Percentiles rank a stretch among this genome's conserved stretches.
phyloP scores from a whole-genome alignment of 2,113 vertebrate species.

The Catharus bicknelli region DNA sequence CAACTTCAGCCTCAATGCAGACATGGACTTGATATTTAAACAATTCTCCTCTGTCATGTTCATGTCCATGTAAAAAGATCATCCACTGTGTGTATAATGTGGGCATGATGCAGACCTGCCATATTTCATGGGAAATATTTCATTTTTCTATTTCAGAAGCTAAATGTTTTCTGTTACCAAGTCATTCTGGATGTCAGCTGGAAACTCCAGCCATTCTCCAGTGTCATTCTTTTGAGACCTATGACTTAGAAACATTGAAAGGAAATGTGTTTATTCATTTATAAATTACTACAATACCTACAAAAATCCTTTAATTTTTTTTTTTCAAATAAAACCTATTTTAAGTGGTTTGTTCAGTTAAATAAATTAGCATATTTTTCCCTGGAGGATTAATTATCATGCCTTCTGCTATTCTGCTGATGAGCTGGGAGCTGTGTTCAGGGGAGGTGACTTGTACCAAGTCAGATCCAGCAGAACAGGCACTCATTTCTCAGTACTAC shows the following conservation, averaged over 20 bases:
- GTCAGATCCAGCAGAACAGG: background rate
- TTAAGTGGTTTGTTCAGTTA: background rate
- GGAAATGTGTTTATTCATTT: background rate
- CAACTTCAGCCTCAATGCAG: background rate
- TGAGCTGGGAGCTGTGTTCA: background rate
- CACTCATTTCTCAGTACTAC: background rate
- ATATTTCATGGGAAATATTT: background rate
- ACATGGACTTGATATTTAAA: background rate
- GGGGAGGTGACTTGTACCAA: background rate
- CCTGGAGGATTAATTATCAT: background rate
- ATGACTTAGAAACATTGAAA: background rate
- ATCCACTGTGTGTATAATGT: fast-evolving
- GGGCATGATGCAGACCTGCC: background rate
- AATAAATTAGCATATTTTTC: background rate
- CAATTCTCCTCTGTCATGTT: background rate
- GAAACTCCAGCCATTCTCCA: background rate
- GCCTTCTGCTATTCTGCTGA: background rate
- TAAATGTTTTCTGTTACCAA: background rate
- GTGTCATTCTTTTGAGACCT: background rate
- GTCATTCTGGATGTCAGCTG: background rate
- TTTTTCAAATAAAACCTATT: background rate
- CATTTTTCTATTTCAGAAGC: background rate
- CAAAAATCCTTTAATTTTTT: background rate
- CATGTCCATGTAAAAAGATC: background rate
- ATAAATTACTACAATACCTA: background rate